phyloP scores from a whole-genome alignment of 2,888 invertebrate genomes.

The Trichacis sp. region DNA sequence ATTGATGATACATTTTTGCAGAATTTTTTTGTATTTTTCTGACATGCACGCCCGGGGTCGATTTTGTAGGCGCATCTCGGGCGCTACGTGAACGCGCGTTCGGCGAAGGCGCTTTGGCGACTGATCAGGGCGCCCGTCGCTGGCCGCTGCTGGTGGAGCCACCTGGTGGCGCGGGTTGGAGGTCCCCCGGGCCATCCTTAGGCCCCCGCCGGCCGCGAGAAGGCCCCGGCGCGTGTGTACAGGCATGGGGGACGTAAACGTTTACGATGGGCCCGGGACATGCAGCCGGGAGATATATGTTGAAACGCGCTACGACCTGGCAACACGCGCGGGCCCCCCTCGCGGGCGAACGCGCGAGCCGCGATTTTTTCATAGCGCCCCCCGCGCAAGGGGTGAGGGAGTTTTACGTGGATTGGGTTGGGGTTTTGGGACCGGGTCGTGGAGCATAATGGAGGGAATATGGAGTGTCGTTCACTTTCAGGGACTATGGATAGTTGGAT shows the following conservation, averaged over 20 bases:
- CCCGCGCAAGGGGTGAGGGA: no score
- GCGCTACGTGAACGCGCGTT: conserved; percentile 55
- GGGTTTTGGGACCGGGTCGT: no score
- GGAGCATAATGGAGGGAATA: no score
- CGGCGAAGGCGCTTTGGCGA: conserved; percentile 76
- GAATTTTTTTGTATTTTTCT: no score
- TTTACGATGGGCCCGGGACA: conserved; percentile 66
- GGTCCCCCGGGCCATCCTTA: conserved; percentile 69
- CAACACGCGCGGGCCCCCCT: conserved; percentile 71
- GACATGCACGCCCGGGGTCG: no score
- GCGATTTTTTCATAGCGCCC: not conserved
- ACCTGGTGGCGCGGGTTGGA: conserved; percentile 70
- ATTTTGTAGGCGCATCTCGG: conserved; percentile 26
- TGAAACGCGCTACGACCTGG: conserved; percentile 55
- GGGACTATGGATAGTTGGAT: no score
- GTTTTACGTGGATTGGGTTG: no score
- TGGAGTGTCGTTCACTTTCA: no score
- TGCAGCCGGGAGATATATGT: conserved; percentile 71
- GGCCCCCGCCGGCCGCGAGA: conserved; percentile 63
- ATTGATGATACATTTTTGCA: no score
- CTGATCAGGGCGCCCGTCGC: conserved; percentile 74
- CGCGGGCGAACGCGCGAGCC: conserved; percentile 28
- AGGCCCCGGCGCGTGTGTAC: conserved; percentile 64
- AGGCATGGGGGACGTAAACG: conserved; percentile 61
- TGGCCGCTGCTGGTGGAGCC: conserved; percentile 76